Conservation (phyloP, 2,797 vertebrate genomes). For the Schizopygopsis pylzovi region DNA sequence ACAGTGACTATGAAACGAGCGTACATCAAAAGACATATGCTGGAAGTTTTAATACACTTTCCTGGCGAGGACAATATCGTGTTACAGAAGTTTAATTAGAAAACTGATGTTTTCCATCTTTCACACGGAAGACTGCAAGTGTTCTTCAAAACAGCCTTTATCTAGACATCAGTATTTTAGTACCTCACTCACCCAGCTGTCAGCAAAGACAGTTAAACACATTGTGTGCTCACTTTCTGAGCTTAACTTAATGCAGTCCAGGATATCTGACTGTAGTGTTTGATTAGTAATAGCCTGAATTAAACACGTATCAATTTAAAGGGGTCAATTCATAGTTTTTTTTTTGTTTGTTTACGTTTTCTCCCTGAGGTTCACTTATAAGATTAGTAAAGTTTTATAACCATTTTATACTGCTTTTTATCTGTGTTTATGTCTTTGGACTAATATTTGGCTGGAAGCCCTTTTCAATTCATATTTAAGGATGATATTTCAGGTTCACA, state of each 20-base stretch:
- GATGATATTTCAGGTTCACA: slow-evolving; percentile 26
- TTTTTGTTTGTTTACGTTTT: not conserved
- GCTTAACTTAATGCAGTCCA: slow-evolving; percentile 9
- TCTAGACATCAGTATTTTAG: slow-evolving; percentile 25
- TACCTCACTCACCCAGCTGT: slow-evolving; percentile 20
- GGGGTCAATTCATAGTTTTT: not conserved
- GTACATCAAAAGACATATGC: slow-evolving; percentile 31
- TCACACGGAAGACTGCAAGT: slow-evolving; percentile 5
- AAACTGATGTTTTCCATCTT: not conserved
- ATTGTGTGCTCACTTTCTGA: not conserved
- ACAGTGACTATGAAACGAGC: slow-evolving; percentile 34
- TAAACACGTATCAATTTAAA: not conserved
- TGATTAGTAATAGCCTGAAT: not conserved
- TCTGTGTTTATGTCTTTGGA: slow-evolving; percentile 13
- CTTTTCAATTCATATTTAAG: slow-evolving; percentile 9
- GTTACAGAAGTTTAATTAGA: not conserved
- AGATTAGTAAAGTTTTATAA: not conserved
- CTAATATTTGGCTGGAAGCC: slow-evolving; percentile 11
- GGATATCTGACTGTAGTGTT: not conserved
- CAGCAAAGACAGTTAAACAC: slow-evolving; percentile 14
- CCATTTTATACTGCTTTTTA: not conserved
- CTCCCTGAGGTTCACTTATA: slow-evolving; percentile 19
- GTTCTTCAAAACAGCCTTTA: not conserved
- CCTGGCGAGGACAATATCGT: not conserved
- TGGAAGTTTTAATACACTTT: slow-evolving; percentile 38